These are phyloP conservation scores for Bombycilla garrulus DNA, from an alignment of 2,113 vertebrate genomes.

Conservation along the genomic window DNA sequence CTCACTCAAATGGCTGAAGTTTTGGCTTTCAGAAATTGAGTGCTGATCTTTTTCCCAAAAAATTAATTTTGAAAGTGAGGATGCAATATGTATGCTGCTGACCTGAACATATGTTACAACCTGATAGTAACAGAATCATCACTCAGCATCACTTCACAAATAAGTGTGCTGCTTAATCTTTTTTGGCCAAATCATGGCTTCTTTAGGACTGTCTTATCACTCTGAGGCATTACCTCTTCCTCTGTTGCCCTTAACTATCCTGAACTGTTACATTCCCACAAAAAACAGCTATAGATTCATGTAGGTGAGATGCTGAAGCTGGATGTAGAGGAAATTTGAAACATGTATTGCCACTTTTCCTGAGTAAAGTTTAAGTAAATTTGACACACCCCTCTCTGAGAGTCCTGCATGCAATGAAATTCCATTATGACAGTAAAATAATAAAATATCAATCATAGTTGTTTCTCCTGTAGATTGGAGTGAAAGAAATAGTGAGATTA, in stretches of 20 bases:
- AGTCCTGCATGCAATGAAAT: neutral
- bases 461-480: neutral
- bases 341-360: neutral
- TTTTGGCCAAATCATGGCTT: neutral
- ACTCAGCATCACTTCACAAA: conserved; percentile 44
- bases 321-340: neutral
- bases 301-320: neutral
- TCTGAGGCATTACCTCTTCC: conserved; percentile 16
- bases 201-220: neutral
- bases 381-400: neutral
- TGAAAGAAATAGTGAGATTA: neutral
- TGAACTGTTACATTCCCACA: neutral
- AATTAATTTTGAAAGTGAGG: conserved; percentile 25
- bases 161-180: conserved; percentile 47
- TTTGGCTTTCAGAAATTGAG: conserved; percentile 31
- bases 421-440: neutral
- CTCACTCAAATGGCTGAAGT: neutral
- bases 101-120: conserved; percentile 54
- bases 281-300: neutral
- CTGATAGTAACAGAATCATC: conserved; percentile 52
- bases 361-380: neutral
- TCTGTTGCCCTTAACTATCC: neutral
- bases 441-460: neutral
- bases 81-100: conserved; percentile 14
- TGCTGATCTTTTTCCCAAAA: neutral